Base-by-base conservation (phyloP, 2,797 vertebrate genomes). In the Tokudaia muenninki region DNA sequence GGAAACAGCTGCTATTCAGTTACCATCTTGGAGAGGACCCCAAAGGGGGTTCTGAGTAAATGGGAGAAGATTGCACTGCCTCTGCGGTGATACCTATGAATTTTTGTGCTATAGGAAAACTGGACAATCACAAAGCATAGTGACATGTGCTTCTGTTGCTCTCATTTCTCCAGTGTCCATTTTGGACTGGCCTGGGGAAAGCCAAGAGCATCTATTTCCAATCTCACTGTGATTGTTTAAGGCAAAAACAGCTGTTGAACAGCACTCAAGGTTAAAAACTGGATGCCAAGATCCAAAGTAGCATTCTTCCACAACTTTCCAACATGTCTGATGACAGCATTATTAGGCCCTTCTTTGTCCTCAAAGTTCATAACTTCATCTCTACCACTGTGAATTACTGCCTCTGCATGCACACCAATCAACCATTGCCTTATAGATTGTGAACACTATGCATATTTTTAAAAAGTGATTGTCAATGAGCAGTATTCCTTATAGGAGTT, bases 171-270 rank as follows among this genome's bases (percentile, higher is more conserved):
- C 72, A 63, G 63, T 19, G 26, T 4, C 14, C 22, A 24, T 75
- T 78, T 67, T 4, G 22, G 14, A 63, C 80, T 19, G 52, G 50
- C 26, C n/a, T 29, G 34, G 7, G 2, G 31, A 84, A 67, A 37
- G 37, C 41, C 44, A 1, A 1, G 34, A 37, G 61, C 52, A 86
- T 16, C 65, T n/a, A 14, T 41, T 26, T 80, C 24, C 50, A 26
- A 37, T 55, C 57, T 55, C 31, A 41, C 22, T 19, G 5, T 52
- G 80, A 86, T 31, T 44, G 31, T 57, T 91, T 67, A 94, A 95
- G 96, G 93, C 78, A 84, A 87, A 89, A 75, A 75, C 24, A 65
- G 77, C 55, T 95, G 74, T 65, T 65, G n/a, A 92, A 41, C 34
- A 77, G 44, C 55, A 50, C 21, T 57, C 57, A 55, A n/a, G 37